Evolutionary conservation across 2,888 invertebrate genomes (phyloP).

Genomic region (Parthenolecanium corni): DNA sequence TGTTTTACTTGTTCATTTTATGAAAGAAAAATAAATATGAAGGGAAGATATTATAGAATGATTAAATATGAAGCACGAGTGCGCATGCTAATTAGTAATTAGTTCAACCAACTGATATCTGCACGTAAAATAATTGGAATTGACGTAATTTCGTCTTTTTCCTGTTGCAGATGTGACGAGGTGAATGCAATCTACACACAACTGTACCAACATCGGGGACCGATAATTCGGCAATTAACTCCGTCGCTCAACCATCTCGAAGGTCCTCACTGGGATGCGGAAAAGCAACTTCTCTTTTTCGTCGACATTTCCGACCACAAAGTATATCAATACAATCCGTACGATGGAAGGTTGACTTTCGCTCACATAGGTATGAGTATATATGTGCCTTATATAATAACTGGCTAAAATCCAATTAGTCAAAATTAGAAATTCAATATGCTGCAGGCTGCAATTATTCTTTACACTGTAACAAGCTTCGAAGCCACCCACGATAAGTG

Average conservation of each 20-base stretch:
- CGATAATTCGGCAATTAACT: constrained; percentile 33
- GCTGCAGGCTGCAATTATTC: neutral
- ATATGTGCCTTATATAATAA: neutral
- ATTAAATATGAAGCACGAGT: too few species aligned
- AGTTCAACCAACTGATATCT: too few species aligned
- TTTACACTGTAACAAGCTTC: too few species aligned
- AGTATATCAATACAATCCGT: constrained; percentile 45
- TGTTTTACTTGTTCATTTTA: too few species aligned
- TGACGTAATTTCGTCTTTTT: too few species aligned
- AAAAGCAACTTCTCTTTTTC: constrained; percentile 47
- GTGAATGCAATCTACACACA: neutral
- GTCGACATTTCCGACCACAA: constrained; percentile 47
- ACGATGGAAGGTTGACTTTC: constrained; percentile 42
- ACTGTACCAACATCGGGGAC: neutral
- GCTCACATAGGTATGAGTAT: constrained; percentile 40
- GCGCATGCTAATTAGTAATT: too few species aligned
- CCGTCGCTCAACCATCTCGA: constrained; percentile 43
- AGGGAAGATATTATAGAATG: too few species aligned
- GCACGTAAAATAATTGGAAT: too few species aligned
- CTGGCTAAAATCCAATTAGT: neutral
- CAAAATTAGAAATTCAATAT: neutral
- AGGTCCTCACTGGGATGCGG: constrained; percentile 51
- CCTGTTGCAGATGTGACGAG: too few species aligned
- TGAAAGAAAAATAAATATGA: too few species aligned
- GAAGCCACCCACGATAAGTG: too few species aligned